These are phyloP conservation scores for Calameuta idolon DNA, from an alignment of 2,888 invertebrate species.

Conservation along the genomic window DNA sequence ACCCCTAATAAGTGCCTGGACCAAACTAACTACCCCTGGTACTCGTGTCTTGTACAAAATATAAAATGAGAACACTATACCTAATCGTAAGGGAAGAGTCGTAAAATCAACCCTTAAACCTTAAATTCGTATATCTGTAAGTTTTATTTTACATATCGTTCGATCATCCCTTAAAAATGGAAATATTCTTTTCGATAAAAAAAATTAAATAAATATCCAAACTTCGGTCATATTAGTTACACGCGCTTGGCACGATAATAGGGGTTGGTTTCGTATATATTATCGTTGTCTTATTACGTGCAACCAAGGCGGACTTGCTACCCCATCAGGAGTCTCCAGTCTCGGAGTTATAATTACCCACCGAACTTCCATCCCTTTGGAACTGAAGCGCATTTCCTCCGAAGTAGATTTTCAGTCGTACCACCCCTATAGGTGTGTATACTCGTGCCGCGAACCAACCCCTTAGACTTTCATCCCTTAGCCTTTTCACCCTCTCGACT, in stretches of 20 bases:
- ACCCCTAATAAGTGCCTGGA: not conserved
- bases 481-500: not conserved
- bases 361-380: slow-evolving; percentile 27
- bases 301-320: slow-evolving; percentile 13
- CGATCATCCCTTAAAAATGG: not conserved
- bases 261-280: not conserved
- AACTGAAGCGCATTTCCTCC: not conserved
- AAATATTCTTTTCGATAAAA: not conserved
- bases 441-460: not conserved
- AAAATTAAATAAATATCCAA: not conserved
- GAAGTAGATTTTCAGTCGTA: not conserved
- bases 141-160: not conserved
- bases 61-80: not conserved
- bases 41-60: not conserved
- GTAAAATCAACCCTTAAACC: not conserved
- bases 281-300: slow-evolving; percentile 29
- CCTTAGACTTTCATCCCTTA: not conserved
- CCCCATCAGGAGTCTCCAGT: slow-evolving; percentile 30
- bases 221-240: not conserved
- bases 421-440: not conserved
- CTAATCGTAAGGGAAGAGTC: not conserved
- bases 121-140: too few species aligned
- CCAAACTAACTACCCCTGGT: not conserved
- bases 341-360: slow-evolving; percentile 40
- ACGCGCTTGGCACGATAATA: not conserved